A percentile compares a stretch with the other conserved stretches of the same genome.
These are phyloP conservation scores for Syrista parreyssii DNA, from an alignment of 2,888 invertebrate species.

Conservation along the genomic window DNA sequence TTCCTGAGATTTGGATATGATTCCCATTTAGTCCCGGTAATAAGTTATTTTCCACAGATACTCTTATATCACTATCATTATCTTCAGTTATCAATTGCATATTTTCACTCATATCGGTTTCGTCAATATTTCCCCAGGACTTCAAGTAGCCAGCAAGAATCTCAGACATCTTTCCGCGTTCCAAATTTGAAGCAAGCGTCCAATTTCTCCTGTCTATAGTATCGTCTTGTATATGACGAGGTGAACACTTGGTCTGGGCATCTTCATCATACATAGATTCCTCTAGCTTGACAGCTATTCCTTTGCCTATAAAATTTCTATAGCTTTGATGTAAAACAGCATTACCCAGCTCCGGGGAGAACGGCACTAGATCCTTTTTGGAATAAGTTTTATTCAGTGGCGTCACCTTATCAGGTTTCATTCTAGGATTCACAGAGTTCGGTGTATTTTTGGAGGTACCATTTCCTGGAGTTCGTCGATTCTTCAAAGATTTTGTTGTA, in stretches of 20 bases:
- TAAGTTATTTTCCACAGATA: background rate
- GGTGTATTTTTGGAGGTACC: background rate
- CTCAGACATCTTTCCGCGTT: background rate
- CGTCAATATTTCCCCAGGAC: background rate
- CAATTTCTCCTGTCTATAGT: background rate
- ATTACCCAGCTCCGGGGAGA: background rate
- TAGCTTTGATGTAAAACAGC: background rate
- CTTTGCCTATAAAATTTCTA: constrained; percentile 11
- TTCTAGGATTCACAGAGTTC: background rate
- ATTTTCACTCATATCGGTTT: background rate
- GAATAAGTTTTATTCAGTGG: constrained; percentile 26
- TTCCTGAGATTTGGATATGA: background rate
- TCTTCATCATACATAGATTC: constrained; percentile 45
- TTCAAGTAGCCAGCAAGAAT: background rate
- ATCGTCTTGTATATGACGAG: background rate
- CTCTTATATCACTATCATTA: background rate
- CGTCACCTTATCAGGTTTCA: constrained; percentile 8
- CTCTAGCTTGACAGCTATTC: constrained; percentile 42
- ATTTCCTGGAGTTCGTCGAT: background rate
- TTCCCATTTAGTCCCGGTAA: background rate
- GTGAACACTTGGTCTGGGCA: constrained; percentile 9
- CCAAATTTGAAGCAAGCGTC: background rate
- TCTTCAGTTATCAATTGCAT: background rate
- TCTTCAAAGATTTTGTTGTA: background rate
- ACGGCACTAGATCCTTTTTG: constrained; percentile 14